These are phyloP conservation scores for Callipepla squamata DNA, from an alignment of 2,113 vertebrate genomes.

Conservation along the genomic window DNA sequence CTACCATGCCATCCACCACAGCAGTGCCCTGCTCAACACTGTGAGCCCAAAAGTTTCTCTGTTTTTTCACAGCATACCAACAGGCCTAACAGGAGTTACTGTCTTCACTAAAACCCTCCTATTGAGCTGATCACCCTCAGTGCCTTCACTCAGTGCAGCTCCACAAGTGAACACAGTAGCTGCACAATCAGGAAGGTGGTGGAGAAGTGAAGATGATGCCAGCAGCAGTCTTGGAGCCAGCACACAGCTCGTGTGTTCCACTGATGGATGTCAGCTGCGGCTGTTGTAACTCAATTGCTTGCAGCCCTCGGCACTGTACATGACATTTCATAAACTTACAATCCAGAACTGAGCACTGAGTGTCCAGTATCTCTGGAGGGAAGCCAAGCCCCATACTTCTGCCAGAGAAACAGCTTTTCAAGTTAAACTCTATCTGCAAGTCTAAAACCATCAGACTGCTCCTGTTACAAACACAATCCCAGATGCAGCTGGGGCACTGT, in stretches of 20 bases:
- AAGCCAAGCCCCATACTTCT: slow-evolving; percentile 12
- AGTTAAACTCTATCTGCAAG: slow-evolving; percentile 33
- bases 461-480: neutral
- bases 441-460: slow-evolving; percentile 6
- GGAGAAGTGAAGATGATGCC: neutral
- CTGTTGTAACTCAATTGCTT: neutral
- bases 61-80: neutral
- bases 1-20: neutral
- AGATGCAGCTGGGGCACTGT: slow-evolving; percentile 17
- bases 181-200: neutral
- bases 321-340: slow-evolving; percentile 20
- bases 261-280: neutral
- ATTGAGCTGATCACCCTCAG: neutral
- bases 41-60: neutral
- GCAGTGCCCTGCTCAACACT: neutral
- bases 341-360: neutral
- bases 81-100: neutral
- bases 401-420: slow-evolving; percentile 29
- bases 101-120: neutral
- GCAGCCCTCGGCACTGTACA: neutral
- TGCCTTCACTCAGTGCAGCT: neutral
- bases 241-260: neutral
- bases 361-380: slow-evolving; percentile 24
- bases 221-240: neutral
- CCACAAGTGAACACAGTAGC: neutral